Conservation (phyloP, 2,113 vertebrate genomes). For the Potamarius usumacintae region DNA sequence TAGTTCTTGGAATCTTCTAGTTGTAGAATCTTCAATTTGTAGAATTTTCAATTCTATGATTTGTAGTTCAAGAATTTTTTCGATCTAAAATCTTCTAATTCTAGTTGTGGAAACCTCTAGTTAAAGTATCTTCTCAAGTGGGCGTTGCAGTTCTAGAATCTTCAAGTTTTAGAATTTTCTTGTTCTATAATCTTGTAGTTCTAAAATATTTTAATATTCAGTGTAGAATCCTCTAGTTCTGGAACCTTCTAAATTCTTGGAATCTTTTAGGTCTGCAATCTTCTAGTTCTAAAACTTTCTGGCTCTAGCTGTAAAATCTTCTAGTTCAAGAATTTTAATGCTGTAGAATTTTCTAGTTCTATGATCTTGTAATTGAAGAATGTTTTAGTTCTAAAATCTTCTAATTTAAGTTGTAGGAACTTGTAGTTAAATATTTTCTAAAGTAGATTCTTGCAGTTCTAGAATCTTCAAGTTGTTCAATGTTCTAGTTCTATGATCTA, state of each 20-base stretch:
- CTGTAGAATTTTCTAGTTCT: background rate
- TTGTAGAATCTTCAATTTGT: no score
- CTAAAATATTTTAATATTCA: background rate
- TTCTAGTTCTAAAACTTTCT: background rate
- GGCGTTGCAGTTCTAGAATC: background rate
- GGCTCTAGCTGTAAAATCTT: background rate
- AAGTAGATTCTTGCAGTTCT: background rate
- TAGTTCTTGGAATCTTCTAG: no score
- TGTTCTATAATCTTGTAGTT: background rate
- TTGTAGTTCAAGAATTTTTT: background rate
- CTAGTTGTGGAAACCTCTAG: no score
- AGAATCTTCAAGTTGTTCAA: background rate
- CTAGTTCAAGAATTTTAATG: background rate
- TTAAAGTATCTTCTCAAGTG: background rate
- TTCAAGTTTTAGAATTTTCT: background rate
- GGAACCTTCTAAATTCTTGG: background rate
- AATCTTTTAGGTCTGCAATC: background rate
- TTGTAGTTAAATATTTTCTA: background rate
- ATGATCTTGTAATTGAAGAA: background rate
- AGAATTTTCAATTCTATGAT: no score
- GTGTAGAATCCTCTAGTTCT: background rate
- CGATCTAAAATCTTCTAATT: no score
- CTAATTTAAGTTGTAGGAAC: background rate
- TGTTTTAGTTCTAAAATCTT: background rate
- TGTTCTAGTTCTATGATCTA: background rate